Percentiles rank a stretch among this genome's conserved stretches.
Evolutionary conservation across 2,113 vertebrate genomes (phyloP).

Genomic region (Lagopus muta): DNA sequence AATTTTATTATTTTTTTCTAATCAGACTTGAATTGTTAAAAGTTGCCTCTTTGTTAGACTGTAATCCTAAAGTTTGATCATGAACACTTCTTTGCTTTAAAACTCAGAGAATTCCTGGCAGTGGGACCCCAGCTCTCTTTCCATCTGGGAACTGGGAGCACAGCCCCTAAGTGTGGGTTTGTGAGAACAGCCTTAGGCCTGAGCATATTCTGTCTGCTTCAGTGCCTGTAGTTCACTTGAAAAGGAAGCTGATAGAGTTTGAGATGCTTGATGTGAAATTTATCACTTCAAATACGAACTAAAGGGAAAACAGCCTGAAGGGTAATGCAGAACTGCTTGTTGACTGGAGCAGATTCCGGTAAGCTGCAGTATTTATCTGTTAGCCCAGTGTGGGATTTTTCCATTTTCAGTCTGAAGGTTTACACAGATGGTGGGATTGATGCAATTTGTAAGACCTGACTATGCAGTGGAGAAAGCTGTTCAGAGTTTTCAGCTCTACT

Average conservation of each 20-base stretch:
- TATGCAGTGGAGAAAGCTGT: not conserved
- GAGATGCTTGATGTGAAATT: not conserved
- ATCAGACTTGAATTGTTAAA: not conserved
- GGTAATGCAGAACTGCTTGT: not conserved
- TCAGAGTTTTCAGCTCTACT: not conserved
- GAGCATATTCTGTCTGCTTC: not conserved
- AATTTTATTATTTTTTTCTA: not conserved
- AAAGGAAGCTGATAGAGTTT: not conserved
- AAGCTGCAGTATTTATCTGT: not conserved
- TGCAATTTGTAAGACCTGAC: not conserved
- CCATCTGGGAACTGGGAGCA: not conserved
- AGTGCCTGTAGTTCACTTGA: not conserved
- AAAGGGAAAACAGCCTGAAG: not conserved
- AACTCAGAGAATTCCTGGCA: not conserved
- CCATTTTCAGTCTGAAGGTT: not conserved
- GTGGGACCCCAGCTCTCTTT: not conserved
- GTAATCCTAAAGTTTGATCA: not conserved
- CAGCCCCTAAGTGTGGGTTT: not conserved
- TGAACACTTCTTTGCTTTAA: not conserved
- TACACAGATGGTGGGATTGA: rapidly evolving
- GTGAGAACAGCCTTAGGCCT: not conserved
- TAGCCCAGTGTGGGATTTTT: not conserved
- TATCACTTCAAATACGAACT: not conserved
- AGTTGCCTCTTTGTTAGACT: not conserved
- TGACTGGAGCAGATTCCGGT: not conserved